phyloP scores from a whole-genome alignment of 2,113 vertebrate genomes.

The Recurvirostra avosetta region DNA sequence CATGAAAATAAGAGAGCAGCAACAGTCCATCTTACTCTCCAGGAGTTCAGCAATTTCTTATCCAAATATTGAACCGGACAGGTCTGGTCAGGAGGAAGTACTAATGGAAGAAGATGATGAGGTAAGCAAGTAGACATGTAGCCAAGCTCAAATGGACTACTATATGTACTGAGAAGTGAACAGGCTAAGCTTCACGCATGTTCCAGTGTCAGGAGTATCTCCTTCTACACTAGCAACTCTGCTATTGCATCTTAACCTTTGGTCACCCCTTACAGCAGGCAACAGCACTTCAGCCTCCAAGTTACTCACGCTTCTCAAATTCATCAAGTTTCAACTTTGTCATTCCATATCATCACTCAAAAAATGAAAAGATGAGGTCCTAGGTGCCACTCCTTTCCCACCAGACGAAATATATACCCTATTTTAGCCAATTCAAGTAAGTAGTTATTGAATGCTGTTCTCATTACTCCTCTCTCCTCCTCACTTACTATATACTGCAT shows the following conservation, averaged over 20 bases:
- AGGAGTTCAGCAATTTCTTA: not conserved
- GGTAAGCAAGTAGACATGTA: not conserved
- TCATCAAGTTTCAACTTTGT: not conserved
- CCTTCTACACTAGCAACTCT: not conserved
- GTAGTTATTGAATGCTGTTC: not conserved
- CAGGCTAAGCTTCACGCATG: not conserved
- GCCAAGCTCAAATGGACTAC: not conserved
- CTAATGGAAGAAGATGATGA: not conserved
- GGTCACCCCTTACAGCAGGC: not conserved
- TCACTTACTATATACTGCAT: not conserved
- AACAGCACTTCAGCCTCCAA: not conserved
- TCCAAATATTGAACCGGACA: not conserved
- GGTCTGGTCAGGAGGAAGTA: not conserved
- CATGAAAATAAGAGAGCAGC: not conserved
- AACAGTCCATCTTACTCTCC: not conserved
- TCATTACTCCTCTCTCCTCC: not conserved
- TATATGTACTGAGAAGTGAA: not conserved
- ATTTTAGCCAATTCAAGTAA: not conserved
- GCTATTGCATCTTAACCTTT: not conserved
- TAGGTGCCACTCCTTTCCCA: not conserved
- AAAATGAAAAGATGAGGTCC: not conserved
- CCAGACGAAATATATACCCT: not conserved
- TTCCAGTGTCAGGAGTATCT: not conserved
- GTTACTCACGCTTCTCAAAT: not conserved
- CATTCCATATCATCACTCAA: not conserved